Percentiles rank a stretch among this genome's conserved stretches.
These are phyloP conservation scores for Drosophila tripunctata DNA, from an alignment of 2,888 invertebrate genomes.

Conservation along the genomic window DNA sequence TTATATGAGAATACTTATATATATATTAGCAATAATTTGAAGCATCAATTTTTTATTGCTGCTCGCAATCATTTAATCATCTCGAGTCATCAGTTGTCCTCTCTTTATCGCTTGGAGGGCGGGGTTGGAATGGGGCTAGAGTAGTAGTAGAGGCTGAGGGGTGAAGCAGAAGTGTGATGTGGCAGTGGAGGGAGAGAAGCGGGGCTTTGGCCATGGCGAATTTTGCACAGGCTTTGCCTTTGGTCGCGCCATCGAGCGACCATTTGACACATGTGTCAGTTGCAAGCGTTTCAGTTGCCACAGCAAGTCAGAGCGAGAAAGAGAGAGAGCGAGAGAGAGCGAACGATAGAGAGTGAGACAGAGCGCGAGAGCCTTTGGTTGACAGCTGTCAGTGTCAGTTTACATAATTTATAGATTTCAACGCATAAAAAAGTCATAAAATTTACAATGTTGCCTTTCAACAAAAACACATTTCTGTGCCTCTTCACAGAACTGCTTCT, in stretches of 20 bases:
- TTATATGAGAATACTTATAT: conserved; percentile 16
- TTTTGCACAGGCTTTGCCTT: conserved; percentile 41
- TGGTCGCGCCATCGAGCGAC: conserved; percentile 55
- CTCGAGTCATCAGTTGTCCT: conserved; percentile 70
- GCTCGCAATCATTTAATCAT: conserved; percentile 79
- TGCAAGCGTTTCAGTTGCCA: conserved; percentile 63
- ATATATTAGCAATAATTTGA: conserved; percentile 76
- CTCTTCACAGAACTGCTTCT: not conserved
- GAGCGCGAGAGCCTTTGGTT: conserved; percentile 48
- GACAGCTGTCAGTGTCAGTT: conserved; percentile 79
- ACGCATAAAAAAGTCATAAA: conserved; percentile 79
- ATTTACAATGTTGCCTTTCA: conserved; percentile 79
- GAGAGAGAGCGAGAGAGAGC: not conserved
- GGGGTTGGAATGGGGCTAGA: not conserved
- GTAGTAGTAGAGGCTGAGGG: not conserved
- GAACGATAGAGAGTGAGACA: not conserved
- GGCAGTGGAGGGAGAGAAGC: not conserved
- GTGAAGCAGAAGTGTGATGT: not conserved
- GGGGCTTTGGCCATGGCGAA: conserved; percentile 39
- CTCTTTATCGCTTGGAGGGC: conserved; percentile 12
- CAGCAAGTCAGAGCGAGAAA: not conserved
- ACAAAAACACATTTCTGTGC: conserved; percentile 63
- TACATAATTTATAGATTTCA: conserved; percentile 80
- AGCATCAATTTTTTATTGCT: conserved; percentile 73
- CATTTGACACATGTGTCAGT: conserved; percentile 80